These are phyloP conservation scores for Tor tambroides DNA, from an alignment of 2,113 vertebrate species.

Conservation along the genomic window DNA sequence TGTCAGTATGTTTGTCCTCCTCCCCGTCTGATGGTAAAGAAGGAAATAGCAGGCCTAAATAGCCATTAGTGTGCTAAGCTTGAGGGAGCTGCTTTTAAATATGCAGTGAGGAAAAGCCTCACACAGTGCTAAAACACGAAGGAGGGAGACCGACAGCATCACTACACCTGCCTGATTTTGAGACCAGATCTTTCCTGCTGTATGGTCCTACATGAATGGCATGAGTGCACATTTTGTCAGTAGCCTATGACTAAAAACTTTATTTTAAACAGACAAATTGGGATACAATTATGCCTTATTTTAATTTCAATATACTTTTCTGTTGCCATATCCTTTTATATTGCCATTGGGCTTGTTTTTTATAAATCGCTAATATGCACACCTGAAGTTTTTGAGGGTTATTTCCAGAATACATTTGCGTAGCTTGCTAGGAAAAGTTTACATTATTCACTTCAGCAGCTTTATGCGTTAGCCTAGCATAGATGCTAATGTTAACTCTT, in stretches of 20 bases:
- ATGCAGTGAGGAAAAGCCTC: slow-evolving; percentile 37
- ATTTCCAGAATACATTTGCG: not conserved
- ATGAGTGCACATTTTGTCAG: not conserved
- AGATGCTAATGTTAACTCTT: not conserved
- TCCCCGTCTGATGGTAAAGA: slow-evolving; percentile 17
- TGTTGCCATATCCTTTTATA: not conserved
- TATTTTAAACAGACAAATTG: not conserved
- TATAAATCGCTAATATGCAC: not conserved
- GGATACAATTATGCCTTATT: not conserved
- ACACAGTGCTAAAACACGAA: not conserved
- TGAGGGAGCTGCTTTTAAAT: slow-evolving; percentile 28
- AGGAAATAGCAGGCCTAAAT: slow-evolving; percentile 32
- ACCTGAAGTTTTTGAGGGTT: not conserved
- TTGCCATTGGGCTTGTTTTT: not conserved
- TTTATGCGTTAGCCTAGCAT: not conserved
- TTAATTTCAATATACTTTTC: not conserved
- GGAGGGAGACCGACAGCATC: not conserved
- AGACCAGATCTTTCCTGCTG: not conserved
- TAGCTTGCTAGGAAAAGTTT: not conserved
- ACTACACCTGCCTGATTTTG: slow-evolving; percentile 1
- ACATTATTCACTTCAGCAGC: not conserved
- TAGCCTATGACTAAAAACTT: slow-evolving; percentile 7
- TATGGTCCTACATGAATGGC: not conserved
- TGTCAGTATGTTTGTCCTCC: slow-evolving; percentile 1
- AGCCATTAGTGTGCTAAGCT: slow-evolving; percentile 40